phyloP scores from a whole-genome alignment of 1,140 invertebrate genomes.

The Aplysia californica region DNA sequence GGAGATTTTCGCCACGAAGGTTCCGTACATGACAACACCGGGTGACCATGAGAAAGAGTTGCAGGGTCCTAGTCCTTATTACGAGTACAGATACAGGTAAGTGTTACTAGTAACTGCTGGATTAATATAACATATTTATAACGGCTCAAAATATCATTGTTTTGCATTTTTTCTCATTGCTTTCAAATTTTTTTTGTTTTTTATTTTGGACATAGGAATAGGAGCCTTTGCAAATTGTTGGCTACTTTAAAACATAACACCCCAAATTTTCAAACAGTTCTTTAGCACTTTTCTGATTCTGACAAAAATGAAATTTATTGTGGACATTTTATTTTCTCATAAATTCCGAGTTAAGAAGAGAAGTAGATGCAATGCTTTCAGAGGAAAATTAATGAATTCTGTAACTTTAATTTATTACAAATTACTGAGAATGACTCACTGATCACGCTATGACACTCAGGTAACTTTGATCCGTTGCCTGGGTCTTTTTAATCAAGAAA shows the following conservation, averaged over 20 bases:
- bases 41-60: slow-evolving; percentile 67
- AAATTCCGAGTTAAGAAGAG: too few relatives aligned
- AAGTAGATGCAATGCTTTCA: too few relatives aligned
- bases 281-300: background rate
- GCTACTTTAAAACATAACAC: background rate
- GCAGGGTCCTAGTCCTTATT: slow-evolving; percentile 37
- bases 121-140: background rate
- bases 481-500: too few relatives aligned
- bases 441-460: too few relatives aligned
- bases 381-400: background rate
- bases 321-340: too few relatives aligned
- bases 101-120: too few relatives aligned
- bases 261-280: background rate
- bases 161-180: background rate
- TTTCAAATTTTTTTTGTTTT: background rate
- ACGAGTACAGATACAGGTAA: slow-evolving; percentile 60
- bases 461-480: too few relatives aligned
- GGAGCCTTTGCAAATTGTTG: background rate
- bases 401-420: too few relatives aligned
- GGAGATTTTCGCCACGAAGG: slow-evolving; percentile 57
- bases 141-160: background rate
- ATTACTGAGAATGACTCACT: too few relatives aligned
- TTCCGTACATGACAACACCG: slow-evolving; percentile 68
- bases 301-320: too few relatives aligned
- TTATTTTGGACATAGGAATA: background rate